Percentiles rank a stretch among this genome's conserved stretches.
Evolutionary conservation across 1,140 invertebrate species (phyloP).

Genomic region (Drosophila pruinosa): DNA sequence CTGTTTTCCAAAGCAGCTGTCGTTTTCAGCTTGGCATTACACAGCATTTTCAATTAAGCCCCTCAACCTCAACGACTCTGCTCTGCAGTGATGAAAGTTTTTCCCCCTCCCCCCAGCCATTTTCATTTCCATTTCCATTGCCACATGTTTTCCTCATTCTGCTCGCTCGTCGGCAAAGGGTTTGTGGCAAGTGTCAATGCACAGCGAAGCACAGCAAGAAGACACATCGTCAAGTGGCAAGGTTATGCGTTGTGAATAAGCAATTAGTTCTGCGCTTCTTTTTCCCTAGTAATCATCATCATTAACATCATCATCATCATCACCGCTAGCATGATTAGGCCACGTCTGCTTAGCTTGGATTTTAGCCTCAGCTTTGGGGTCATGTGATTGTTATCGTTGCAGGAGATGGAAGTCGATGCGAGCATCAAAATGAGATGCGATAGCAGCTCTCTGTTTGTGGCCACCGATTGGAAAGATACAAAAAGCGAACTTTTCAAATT

Average conservation of each 20-base stretch:
- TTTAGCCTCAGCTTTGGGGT: slow-evolving; percentile 26
- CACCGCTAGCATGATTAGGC: neutral
- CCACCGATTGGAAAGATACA: neutral
- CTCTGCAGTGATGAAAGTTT: slow-evolving; percentile 46
- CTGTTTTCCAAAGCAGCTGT: slow-evolving; percentile 58
- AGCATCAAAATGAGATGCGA: neutral
- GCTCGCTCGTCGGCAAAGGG: slow-evolving; percentile 11
- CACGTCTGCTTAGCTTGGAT: neutral
- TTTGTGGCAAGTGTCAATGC: slow-evolving; percentile 34
- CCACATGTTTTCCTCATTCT: neutral
- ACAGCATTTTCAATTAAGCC: slow-evolving; percentile 76
- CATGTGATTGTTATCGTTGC: slow-evolving; percentile 28
- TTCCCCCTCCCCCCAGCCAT: neutral
- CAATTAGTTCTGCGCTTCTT: slow-evolving; percentile 71
- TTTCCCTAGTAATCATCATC: slow-evolving; percentile 20
- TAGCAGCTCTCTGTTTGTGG: neutral
- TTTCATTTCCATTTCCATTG: neutral
- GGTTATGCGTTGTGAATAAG: slow-evolving; percentile 77
- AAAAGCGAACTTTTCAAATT: neutral
- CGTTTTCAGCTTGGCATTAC: slow-evolving; percentile 64
- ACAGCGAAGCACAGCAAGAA: slow-evolving; percentile 55
- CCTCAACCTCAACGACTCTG: slow-evolving; percentile 26
- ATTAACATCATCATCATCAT: neutral
- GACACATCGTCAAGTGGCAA: slow-evolving; percentile 73
- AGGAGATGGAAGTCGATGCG: slow-evolving; percentile 3